Conservation (phyloP, 2,797 vertebrate species). For the Chrysocyon brachyurus region DNA sequence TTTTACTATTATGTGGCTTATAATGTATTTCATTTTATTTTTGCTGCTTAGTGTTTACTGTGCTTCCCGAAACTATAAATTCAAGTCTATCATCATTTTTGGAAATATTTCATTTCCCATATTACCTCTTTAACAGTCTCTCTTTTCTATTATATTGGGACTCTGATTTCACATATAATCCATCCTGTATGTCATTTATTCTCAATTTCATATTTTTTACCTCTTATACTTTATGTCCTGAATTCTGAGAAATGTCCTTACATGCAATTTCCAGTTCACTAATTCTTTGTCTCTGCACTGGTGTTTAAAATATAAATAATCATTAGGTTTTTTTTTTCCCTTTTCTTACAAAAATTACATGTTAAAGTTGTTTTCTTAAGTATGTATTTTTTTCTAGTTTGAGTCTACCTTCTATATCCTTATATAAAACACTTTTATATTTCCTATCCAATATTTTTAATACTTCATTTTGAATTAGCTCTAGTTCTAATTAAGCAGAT, state of each 20-base stretch:
- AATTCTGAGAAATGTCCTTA: neutral
- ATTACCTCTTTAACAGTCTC: neutral
- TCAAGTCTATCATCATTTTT: neutral
- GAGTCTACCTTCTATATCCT: neutral
- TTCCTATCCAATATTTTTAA: neutral
- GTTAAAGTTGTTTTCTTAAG: neutral
- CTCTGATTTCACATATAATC: neutral
- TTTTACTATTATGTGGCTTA: neutral
- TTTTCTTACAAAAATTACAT: neutral
- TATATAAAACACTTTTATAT: neutral
- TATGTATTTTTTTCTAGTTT: neutral
- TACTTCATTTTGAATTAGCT: neutral
- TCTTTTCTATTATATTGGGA: neutral
- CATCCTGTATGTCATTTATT: neutral
- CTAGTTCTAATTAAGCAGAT: neutral
- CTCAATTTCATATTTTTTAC: neutral
- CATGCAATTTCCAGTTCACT: neutral
- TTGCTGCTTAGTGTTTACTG: neutral
- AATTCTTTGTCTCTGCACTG: neutral
- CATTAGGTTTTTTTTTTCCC: neutral
- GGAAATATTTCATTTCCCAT: neutral
- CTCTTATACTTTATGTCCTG: neutral
- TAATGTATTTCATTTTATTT: slow-evolving; percentile 18
- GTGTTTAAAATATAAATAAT: neutral
- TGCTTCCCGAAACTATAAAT: neutral